Conservation (phyloP, 2,113 vertebrate species). For the Prionailurus viverrinus region DNA sequence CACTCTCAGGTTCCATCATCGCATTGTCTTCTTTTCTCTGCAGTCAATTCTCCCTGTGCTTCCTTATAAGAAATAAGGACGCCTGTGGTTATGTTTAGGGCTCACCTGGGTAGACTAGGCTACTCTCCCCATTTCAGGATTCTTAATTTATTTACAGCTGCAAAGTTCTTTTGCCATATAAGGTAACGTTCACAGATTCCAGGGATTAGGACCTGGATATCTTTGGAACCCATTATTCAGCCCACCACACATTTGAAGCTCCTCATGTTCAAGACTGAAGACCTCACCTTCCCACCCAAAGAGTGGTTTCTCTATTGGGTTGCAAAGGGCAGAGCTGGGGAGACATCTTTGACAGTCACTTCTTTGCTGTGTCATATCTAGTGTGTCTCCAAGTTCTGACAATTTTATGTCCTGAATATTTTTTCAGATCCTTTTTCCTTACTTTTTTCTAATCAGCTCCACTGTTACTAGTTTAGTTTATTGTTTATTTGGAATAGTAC, state of each 20-base stretch:
- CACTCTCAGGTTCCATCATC: not conserved
- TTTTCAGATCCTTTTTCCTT: not conserved
- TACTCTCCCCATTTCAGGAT: not conserved
- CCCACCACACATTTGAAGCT: not conserved
- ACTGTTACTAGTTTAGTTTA: not conserved
- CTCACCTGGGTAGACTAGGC: not conserved
- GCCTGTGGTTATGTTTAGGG: not conserved
- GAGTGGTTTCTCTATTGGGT: not conserved
- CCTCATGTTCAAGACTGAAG: not conserved
- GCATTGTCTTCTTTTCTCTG: not conserved
- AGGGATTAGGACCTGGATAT: not conserved
- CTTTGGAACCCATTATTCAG: not conserved
- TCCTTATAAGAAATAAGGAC: not conserved
- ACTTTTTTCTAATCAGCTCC: not conserved
- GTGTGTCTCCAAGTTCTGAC: not conserved
- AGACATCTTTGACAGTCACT: not conserved
- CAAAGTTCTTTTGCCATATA: not conserved
- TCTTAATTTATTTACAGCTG: conserved; percentile 17
- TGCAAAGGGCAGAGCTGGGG: not conserved
- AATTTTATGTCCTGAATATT: not conserved
- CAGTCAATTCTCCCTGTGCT: not conserved
- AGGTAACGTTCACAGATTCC: not conserved
- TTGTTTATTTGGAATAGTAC: conserved; percentile 13
- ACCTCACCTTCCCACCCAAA: not conserved
- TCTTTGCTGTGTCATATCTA: not conserved